Evolutionary conservation across 2,888 invertebrate species (phyloP), one percentile per base, ranked within the genome.

Genomic region (Andrena minutula): DNA sequence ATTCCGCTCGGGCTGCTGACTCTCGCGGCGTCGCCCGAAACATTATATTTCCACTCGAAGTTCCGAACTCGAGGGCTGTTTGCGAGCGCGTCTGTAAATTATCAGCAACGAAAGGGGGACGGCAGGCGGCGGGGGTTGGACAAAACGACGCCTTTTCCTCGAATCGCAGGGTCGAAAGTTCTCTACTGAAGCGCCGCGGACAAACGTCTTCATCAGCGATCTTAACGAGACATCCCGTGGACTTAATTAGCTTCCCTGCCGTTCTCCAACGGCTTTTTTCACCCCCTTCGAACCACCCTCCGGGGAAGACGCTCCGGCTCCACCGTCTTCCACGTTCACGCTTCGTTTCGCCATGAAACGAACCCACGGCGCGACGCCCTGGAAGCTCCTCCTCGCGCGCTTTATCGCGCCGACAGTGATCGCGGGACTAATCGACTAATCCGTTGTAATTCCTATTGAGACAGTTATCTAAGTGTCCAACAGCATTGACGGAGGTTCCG

Each of bases 131-230:
- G 26, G 35, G 35, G n/a, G 47, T n/a, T 2, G 64, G 61, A 71
- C 66, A 41, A 60, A 74, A 73, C 73, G 64, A 32, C 16, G 30
- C 56, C 74, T 71, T 76, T 79, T 64, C 69, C 64, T 26, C 63
- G 58, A 66, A 32, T 47, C 32, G 41, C 73, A 49, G 76, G 58
- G 72, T 75, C 69, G 70, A 82, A 88, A 88, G 83, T 87, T 88
- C 77, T 65, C 63, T 56, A 71, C 49, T 68, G 71, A 74, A 75
- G 66, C 77, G 61, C 77, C 73, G 66, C 79, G 82, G 87, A 88
- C 87, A 88, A 88, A 83, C 87, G 87, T 86, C 86, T 88, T 88
- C 87, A 88, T 87, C 86, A 88, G 82, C 64, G 80, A 88, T 87
- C 88, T 87, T 86, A 84, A 84, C 87, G 85, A 88, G 87, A 88